These are phyloP conservation scores for Ochlodes sylvanus DNA, from an alignment of 2,888 invertebrate species.

Conservation along the genomic window DNA sequence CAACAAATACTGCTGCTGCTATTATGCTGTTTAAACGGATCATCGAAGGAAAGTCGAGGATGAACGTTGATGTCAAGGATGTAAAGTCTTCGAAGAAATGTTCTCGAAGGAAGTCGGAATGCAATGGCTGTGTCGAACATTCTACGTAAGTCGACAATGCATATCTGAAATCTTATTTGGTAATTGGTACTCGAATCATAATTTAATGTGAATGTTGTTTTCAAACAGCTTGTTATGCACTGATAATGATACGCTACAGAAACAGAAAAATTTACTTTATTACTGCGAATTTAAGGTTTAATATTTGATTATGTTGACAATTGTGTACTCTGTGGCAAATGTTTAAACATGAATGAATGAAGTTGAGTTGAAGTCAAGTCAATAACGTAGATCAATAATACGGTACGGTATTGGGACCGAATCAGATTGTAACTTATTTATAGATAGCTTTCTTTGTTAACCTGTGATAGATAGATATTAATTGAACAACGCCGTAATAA, in stretches of 20 bases:
- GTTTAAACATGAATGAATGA: background rate
- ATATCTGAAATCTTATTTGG: background rate
- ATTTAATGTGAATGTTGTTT: constrained; percentile 12
- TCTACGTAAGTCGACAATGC: constrained; percentile 70
- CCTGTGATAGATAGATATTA: no score
- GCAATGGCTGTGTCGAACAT: constrained; percentile 77
- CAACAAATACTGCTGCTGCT: constrained; percentile 79
- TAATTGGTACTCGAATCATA: background rate
- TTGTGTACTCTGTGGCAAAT: background rate
- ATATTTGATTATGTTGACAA: background rate
- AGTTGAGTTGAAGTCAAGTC: background rate
- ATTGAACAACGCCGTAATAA: no score
- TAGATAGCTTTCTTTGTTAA: background rate
- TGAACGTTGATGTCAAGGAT: constrained; percentile 71
- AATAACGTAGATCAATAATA: background rate
- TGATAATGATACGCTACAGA: background rate
- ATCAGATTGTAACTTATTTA: background rate
- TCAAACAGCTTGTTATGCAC: constrained; percentile 6
- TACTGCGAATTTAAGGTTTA: background rate
- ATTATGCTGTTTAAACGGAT: constrained; percentile 85
- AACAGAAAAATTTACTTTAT: background rate
- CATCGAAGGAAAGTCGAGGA: constrained; percentile 84
- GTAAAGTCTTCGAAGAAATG: constrained; percentile 71
- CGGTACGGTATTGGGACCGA: background rate
- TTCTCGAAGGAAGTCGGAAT: constrained; percentile 80